Conservation (phyloP, 2,113 vertebrate species). For the Spheniscus mendiculus region DNA sequence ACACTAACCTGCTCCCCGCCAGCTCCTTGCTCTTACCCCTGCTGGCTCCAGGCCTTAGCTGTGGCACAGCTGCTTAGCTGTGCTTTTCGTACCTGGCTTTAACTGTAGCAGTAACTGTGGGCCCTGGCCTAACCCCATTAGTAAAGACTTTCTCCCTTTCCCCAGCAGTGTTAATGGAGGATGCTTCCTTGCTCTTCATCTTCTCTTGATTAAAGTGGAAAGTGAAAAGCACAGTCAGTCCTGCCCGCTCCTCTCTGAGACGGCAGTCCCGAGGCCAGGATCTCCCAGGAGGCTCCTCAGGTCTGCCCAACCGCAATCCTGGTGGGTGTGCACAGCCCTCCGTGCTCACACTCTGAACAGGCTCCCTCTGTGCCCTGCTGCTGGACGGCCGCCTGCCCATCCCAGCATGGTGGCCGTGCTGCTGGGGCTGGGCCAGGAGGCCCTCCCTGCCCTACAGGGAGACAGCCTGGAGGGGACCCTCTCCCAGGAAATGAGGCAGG, state of each 20-base stretch:
- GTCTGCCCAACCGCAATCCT: accelerated
- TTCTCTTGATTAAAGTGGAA: not conserved
- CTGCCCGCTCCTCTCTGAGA: not conserved
- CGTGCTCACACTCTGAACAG: accelerated
- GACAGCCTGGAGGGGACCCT: not conserved
- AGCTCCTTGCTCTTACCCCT: not conserved
- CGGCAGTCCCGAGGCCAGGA: accelerated
- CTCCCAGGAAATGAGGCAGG: accelerated
- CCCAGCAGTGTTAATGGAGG: not conserved
- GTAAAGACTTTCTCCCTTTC: no score
- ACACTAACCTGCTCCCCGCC: not conserved
- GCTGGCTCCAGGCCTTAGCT: not conserved
- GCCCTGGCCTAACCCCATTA: no score
- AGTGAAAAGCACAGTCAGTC: accelerated
- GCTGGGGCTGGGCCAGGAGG: not conserved
- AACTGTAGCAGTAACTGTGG: accelerated
- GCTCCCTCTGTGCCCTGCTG: no score
- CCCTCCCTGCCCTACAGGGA: not conserved
- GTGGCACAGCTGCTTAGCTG: not conserved
- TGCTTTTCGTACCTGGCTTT: not conserved
- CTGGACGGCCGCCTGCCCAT: not conserved
- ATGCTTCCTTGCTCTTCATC: no score
- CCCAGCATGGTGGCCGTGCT: accelerated
- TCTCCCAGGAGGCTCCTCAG: no score
- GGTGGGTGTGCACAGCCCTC: accelerated